Evolutionary conservation across 2,113 vertebrate genomes (phyloP).

Genomic region (Ancistrus triradiatus): DNA sequence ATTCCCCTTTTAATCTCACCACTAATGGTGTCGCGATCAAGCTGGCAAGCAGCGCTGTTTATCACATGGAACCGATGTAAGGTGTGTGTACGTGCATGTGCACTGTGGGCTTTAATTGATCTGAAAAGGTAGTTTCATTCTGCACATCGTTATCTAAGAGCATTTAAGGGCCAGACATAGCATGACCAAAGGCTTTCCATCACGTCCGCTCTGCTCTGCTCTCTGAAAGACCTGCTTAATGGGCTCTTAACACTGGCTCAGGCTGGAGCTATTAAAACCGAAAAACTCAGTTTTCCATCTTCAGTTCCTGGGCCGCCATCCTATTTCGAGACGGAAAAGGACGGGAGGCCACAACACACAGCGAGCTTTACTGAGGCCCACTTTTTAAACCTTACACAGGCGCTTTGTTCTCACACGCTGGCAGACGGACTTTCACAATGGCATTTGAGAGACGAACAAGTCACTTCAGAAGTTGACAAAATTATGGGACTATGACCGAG

Average conservation of each 20-base stretch:
- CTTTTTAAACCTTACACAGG: background rate
- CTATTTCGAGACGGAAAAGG: background rate
- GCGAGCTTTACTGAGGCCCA: background rate
- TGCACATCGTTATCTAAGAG: background rate
- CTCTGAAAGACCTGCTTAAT: slow-evolving; percentile 2
- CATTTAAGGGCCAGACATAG: background rate
- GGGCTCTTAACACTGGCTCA: slow-evolving; percentile 1
- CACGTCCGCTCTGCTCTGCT: background rate
- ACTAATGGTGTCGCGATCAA: background rate
- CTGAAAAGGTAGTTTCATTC: background rate
- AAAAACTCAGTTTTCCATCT: slow-evolving; percentile 2
- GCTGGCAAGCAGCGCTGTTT: background rate
- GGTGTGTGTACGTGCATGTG: background rate
- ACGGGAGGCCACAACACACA: background rate
- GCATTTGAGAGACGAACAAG: too few relatives aligned
- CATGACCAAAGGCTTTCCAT: background rate
- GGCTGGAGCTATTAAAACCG: slow-evolving; percentile 5
- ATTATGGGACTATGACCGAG: background rate
- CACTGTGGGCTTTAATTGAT: background rate
- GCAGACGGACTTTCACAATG: background rate
- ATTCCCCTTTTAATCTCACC: too few relatives aligned
- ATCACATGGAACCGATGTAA: background rate
- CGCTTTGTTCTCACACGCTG: background rate
- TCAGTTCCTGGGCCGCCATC: background rate
- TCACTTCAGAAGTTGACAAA: background rate